These are phyloP conservation scores for Chaunax sp. DNA, from an alignment of 2,797 vertebrate species.

Conservation along the genomic window DNA sequence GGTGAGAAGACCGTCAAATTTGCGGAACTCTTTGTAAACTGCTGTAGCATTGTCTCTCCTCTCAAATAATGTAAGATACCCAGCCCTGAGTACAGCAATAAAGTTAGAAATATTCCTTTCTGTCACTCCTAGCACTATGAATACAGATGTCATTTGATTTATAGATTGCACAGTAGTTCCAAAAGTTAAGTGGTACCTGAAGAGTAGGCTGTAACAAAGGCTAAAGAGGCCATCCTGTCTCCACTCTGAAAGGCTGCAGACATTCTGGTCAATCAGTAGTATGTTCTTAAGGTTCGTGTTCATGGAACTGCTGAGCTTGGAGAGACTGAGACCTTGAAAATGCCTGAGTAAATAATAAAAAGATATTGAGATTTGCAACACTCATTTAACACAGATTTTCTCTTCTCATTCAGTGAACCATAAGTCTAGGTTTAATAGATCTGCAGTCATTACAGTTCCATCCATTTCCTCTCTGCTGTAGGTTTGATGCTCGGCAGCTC, in stretches of 20 bases:
- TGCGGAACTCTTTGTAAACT: slow-evolving; percentile 84
- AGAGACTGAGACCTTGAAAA: slow-evolving; percentile 81
- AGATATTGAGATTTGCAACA: slow-evolving; percentile 1
- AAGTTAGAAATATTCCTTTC: not conserved
- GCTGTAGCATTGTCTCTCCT: slow-evolving; percentile 60
- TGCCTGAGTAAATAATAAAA: slow-evolving; percentile 75
- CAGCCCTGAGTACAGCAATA: slow-evolving; percentile 77
- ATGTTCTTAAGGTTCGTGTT: slow-evolving; percentile 78
- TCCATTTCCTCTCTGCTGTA: slow-evolving; percentile 78
- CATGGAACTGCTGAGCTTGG: slow-evolving; percentile 80
- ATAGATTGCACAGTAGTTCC: no score
- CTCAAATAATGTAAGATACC: slow-evolving; percentile 85
- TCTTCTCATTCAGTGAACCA: not conserved
- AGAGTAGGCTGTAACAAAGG: slow-evolving; percentile 87
- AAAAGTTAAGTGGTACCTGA: slow-evolving; percentile 80
- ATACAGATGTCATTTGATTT: not conserved
- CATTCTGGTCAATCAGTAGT: slow-evolving; percentile 67
- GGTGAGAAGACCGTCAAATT: slow-evolving; percentile 84
- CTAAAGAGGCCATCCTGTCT: slow-evolving; percentile 83
- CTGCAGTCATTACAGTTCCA: slow-evolving; percentile 77
- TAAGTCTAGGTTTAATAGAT: slow-evolving; percentile 1
- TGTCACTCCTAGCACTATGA: not conserved
- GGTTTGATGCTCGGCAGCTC: slow-evolving; percentile 74
- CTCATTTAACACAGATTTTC: not conserved
- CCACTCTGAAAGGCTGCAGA: slow-evolving; percentile 72